Evolutionary conservation across 2,888 invertebrate species (phyloP).

Genomic region (Teinopalpus imperialis): DNA sequence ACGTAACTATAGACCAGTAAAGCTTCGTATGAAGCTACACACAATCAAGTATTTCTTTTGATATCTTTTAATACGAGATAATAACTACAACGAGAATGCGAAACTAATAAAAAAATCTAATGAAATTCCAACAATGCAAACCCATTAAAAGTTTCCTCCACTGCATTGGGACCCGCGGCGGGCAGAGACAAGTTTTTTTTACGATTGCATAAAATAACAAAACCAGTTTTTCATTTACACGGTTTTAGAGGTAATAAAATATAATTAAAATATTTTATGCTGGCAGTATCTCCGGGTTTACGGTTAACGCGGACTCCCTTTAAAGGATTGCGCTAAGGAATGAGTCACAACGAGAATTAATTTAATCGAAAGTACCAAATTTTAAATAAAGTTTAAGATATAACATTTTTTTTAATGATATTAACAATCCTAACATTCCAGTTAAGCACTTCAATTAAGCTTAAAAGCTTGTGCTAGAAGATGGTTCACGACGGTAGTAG

Average conservation of each 20-base stretch:
- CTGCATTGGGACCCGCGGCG: conserved; percentile 43
- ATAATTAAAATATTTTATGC: conserved; percentile 82
- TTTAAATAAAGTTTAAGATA: conserved; percentile 16
- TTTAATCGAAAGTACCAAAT: neutral
- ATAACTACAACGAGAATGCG: conserved; percentile 36
- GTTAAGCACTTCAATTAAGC: too few species aligned
- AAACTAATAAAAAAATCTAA: conserved; percentile 51
- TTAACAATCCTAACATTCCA: too few species aligned
- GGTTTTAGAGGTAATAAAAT: conserved; percentile 79
- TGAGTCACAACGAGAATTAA: conserved; percentile 38
- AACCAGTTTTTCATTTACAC: conserved; percentile 81
- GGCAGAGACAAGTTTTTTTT: conserved; percentile 74
- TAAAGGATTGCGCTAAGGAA: conserved; percentile 52
- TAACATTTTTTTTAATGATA: too few species aligned
- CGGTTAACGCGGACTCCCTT: conserved; percentile 56
- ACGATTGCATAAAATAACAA: conserved; percentile 75
- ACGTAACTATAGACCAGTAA: neutral
- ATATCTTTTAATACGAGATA: conserved; percentile 29
- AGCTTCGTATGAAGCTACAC: too few species aligned
- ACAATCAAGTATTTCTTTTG: too few species aligned
- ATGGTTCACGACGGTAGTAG: too few species aligned
- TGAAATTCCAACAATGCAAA: conserved; percentile 71
- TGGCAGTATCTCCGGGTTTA: conserved; percentile 70
- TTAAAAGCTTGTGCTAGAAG: too few species aligned
- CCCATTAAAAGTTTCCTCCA: conserved; percentile 62